phyloP scores from a whole-genome alignment of 2,113 vertebrate species.

The Phylloscopus trochiloides region DNA sequence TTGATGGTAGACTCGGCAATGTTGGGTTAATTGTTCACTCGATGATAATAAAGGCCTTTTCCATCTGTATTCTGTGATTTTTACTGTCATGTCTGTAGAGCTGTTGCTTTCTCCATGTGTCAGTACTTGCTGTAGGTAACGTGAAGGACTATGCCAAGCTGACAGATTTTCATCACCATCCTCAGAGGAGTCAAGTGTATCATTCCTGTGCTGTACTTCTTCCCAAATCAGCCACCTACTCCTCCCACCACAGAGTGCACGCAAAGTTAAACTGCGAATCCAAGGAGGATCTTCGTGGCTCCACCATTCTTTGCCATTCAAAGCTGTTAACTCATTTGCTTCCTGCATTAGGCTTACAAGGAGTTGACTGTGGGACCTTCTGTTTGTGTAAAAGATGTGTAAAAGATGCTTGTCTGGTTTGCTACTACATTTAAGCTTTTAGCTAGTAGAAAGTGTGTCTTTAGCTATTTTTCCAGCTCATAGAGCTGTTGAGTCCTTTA shows the following conservation, averaged over 20 bases:
- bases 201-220: slow-evolving; percentile 33
- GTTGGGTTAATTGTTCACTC: background rate
- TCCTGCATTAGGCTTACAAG: background rate
- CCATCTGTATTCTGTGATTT: background rate
- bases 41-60: background rate
- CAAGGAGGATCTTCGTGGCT: slow-evolving; percentile 21
- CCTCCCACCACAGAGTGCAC: slow-evolving; percentile 42
- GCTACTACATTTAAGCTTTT: background rate
- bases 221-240: slow-evolving; percentile 55
- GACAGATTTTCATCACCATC: slow-evolving; percentile 57
- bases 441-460: background rate
- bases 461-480: slow-evolving; percentile 10
- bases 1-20: background rate
- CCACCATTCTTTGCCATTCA: background rate
- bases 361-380: background rate
- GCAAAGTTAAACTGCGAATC: slow-evolving; percentile 2
- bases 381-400: background rate
- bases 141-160: slow-evolving; percentile 39
- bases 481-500: background rate
- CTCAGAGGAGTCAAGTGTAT: slow-evolving; percentile 46
- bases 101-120: background rate
- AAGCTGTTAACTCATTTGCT: slow-evolving; percentile 11
- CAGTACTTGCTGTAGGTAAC: slow-evolving; percentile 36
- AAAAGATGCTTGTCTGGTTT: background rate
- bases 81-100: background rate